Evolutionary conservation across 2,888 invertebrate species (phyloP).

Genomic region (Eupeodes latifasciatus): DNA sequence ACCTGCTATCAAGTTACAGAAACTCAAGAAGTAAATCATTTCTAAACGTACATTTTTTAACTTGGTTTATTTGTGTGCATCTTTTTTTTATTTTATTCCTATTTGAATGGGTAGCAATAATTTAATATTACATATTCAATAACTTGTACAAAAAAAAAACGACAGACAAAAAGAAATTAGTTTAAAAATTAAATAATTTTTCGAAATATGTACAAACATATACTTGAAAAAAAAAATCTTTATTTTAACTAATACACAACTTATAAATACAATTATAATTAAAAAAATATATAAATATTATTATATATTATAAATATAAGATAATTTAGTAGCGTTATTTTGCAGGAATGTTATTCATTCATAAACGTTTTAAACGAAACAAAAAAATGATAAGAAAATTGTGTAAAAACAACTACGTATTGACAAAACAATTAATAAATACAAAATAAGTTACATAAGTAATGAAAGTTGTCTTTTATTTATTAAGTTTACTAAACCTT

Average conservation of each 20-base stretch:
- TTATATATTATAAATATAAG: constrained; percentile 57
- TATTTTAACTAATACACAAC: constrained; percentile 43
- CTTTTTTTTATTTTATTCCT: constrained; percentile 43
- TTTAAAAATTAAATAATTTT: constrained; percentile 36
- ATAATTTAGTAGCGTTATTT: constrained; percentile 66
- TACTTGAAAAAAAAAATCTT: constrained; percentile 34
- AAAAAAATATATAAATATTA: constrained; percentile 41
- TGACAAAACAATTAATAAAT: constrained; percentile 31
- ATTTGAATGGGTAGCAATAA: constrained; percentile 42
- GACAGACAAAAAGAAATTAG: constrained; percentile 31
- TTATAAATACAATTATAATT: constrained; percentile 42
- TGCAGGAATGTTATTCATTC: constrained; percentile 68
- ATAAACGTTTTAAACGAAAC: constrained; percentile 60
- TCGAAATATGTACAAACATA: constrained; percentile 4
- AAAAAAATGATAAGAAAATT: constrained; percentile 28
- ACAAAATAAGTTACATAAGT: background rate
- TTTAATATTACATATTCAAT: constrained; percentile 47
- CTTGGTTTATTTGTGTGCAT: constrained; percentile 30
- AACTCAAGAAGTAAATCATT: constrained; percentile 12
- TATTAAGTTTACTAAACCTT: background rate
- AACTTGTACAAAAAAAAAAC: constrained; percentile 66
- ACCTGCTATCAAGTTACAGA: constrained; percentile 20
- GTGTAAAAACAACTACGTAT: constrained; percentile 19
- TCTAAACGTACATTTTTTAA: constrained; percentile 8
- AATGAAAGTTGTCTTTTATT: constrained; percentile 2